Conservation (phyloP, 2,888 invertebrate genomes). For the Kryphioiulus occultus region DNA sequence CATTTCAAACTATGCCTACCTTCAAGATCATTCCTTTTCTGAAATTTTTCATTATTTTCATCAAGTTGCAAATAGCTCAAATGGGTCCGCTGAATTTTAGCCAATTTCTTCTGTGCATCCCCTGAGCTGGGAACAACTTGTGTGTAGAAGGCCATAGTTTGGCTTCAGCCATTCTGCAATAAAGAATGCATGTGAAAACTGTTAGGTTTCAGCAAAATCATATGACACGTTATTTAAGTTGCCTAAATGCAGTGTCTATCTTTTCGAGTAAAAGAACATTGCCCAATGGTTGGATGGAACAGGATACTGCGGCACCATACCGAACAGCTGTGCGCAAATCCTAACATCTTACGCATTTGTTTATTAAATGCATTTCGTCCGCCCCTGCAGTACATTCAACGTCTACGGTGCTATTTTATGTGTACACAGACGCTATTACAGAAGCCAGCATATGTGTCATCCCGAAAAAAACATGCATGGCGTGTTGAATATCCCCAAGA, state of each 20-base stretch:
- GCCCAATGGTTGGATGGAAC: too few relatives aligned
- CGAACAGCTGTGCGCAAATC: neutral
- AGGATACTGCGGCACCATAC: neutral
- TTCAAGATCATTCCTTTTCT: constrained; percentile 48
- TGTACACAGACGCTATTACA: neutral
- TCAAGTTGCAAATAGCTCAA: constrained; percentile 50
- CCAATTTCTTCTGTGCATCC: constrained; percentile 49
- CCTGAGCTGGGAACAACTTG: constrained; percentile 51
- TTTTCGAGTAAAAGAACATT: too few relatives aligned
- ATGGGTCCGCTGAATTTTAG: constrained; percentile 48
- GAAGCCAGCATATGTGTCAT: neutral
- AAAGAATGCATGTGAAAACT: neutral
- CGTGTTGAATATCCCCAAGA: neutral
- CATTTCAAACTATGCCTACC: neutral
- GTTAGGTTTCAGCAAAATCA: neutral
- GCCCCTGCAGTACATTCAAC: neutral
- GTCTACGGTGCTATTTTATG: neutral
- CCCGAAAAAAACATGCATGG: neutral
- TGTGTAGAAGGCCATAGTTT: constrained; percentile 44
- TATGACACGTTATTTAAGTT: neutral
- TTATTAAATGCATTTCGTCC: neutral
- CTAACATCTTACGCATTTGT: neutral
- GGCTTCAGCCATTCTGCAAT: constrained; percentile 30
- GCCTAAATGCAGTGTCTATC: too few relatives aligned
- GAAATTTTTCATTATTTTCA: constrained; percentile 40